A percentile compares a stretch with the other conserved stretches of the same genome.
Conservation (phyloP, 2,888 invertebrate genomes). For the Noctua janthina region DNA sequence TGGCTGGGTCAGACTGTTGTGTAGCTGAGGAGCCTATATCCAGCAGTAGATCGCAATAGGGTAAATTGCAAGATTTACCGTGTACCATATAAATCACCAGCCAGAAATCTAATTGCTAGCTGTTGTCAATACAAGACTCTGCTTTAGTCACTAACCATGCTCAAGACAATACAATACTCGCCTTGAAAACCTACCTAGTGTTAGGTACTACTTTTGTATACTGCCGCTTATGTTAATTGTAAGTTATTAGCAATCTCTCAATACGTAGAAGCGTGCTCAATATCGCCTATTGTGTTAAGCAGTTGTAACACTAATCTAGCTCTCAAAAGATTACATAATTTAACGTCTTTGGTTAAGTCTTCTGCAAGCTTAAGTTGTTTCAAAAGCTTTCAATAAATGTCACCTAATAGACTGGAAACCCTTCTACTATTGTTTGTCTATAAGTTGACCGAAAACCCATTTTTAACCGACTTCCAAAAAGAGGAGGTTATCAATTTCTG, state of each 20-base stretch:
- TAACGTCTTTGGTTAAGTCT: background rate
- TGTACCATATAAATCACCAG: background rate
- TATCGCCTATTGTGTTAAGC: background rate
- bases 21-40: background rate
- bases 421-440: background rate
- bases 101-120: background rate
- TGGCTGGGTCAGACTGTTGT: background rate
- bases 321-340: conserved; percentile 18
- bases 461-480: background rate
- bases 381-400: background rate
- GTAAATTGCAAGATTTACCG: background rate
- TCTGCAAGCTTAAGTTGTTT: background rate
- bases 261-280: background rate
- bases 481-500: too few relatives aligned
- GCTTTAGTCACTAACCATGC: conserved; percentile 3
- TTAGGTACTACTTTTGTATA: background rate
- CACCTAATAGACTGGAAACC: background rate
- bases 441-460: background rate
- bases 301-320: background rate
- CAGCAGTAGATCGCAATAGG: background rate
- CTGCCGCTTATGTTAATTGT: conserved; percentile 3
- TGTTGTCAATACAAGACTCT: background rate
- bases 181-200: conserved; percentile 4
- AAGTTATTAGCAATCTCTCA: conserved; percentile 14
- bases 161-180: background rate